phyloP scores from a whole-genome alignment of 2,888 invertebrate genomes.

The Macrophya alboannulata region DNA sequence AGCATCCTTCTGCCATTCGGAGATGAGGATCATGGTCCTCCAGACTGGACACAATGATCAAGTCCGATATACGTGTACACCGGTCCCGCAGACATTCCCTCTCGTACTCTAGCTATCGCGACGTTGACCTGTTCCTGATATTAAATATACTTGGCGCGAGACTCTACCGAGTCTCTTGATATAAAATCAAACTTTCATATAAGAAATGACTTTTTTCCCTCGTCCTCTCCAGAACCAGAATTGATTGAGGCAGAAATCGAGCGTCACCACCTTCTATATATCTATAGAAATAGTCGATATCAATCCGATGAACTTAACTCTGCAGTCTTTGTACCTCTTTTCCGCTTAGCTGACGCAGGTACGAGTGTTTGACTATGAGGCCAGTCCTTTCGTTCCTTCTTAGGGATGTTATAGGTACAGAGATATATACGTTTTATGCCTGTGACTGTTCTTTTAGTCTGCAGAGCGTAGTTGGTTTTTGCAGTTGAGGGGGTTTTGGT shows the following conservation, averaged over 20 bases:
- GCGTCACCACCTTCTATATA: neutral
- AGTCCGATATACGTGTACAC: neutral
- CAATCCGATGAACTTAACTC: neutral
- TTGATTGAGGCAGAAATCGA: neutral
- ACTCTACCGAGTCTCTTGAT: too few species aligned
- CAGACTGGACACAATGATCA: neutral
- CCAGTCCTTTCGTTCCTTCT: conserved; percentile 17
- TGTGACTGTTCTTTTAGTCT: neutral
- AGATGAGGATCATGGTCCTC: neutral
- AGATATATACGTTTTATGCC: too few species aligned
- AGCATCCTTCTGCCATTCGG: neutral
- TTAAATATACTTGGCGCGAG: too few species aligned
- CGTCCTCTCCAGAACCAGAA: too few species aligned
- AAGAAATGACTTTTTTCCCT: neutral
- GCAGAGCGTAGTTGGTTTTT: too few species aligned
- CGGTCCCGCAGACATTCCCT: neutral
- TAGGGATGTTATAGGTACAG: conserved; percentile 1
- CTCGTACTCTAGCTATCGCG: neutral
- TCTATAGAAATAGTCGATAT: neutral
- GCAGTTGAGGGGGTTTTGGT: too few species aligned
- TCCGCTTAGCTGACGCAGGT: neutral
- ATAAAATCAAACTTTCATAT: neutral
- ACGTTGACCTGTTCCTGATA: too few species aligned
- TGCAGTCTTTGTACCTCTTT: neutral
- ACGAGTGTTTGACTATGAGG: conserved; percentile 32